A percentile compares a stretch with the other conserved stretches of the same genome.
Conservation (phyloP, 2,888 invertebrate species). For the Sycophila texana region DNA sequence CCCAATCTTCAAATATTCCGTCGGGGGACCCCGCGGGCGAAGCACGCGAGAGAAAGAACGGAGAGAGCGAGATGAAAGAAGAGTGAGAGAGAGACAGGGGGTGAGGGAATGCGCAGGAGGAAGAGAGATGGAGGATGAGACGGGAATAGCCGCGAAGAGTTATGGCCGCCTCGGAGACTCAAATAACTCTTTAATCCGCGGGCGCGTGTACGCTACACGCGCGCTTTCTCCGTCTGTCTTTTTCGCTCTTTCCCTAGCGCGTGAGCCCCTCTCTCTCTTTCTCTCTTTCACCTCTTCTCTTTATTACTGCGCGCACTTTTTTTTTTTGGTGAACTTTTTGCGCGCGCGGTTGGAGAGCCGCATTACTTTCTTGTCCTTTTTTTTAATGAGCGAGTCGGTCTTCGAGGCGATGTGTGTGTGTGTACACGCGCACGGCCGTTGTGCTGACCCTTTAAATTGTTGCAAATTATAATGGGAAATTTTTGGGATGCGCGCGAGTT, state of each 20-base stretch:
- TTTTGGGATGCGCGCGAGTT: slow-evolving; percentile 45
- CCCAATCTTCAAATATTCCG: slow-evolving; percentile 75
- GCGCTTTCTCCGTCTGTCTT: slow-evolving; percentile 59
- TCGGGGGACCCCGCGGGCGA: slow-evolving; percentile 43
- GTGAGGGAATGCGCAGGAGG: slow-evolving; percentile 13
- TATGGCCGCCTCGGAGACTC: slow-evolving; percentile 75
- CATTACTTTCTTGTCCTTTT: slow-evolving; percentile 7
- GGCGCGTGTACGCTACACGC: slow-evolving; percentile 71
- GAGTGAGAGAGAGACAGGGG: slow-evolving; percentile 7
- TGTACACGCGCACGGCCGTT: background rate
- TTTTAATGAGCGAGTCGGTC: background rate
- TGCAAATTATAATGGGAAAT: slow-evolving; percentile 53
- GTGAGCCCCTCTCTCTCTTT: slow-evolving; percentile 24
- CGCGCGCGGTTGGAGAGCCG: background rate
- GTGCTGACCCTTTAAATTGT: slow-evolving; percentile 45
- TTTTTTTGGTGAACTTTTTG: slow-evolving; percentile 22
- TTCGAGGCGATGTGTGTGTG: background rate
- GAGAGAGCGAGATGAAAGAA: slow-evolving; percentile 21
- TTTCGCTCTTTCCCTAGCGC: slow-evolving; percentile 52
- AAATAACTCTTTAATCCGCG: slow-evolving; percentile 76
- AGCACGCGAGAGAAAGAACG: slow-evolving; percentile 16
- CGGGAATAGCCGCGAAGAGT: slow-evolving; percentile 74
- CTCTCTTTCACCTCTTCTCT: slow-evolving; percentile 46
- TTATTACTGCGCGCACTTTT: slow-evolving; percentile 49
- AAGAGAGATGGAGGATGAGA: slow-evolving; percentile 61